Base-by-base conservation (phyloP, 1,140 invertebrate genomes). In the Drosophila asahinai region DNA sequence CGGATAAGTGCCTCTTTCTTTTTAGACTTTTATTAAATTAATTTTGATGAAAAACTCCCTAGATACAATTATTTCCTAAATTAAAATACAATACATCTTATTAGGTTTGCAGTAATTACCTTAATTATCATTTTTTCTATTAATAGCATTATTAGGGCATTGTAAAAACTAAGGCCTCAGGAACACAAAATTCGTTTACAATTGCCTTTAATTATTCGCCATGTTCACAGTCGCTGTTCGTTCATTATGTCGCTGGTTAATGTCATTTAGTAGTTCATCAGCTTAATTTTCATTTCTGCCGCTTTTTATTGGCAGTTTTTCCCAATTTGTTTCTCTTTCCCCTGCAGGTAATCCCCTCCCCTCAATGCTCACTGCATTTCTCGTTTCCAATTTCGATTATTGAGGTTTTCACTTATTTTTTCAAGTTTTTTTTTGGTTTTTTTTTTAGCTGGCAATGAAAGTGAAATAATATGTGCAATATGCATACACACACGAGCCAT, bases 121-220 rank as follows among this genome's bases (percentile, higher is more conserved):
- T 22, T 22, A 22, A 22, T 22, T 22, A 22, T 2, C 2, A 25
- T 25, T 25, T 25, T 25, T 30, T 7, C 27, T 30, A 30, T 30
- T 30, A 30, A 30, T 30, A 1, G 0, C 5, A 30, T 30, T 6
- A 30, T 30, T 30, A 30, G 27, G 27, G 27, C 0, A 30, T 6
- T 30, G 5, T 7, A 30, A 30, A 30, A 30, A 57, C 42, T 17
- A 36, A 42, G 52, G 3, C 8, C 40, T 42, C n/a, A 62, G 49
- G 42, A 30, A 30, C 27, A 30, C 27, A 30, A 30, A 6, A 52
- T 61, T 61, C 73, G 52, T 55, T 78, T 73, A 48, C 78, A 81
- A 84, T 86, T 81, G 82, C 36, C 70, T 78, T 84, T 81, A 81
- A 86, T 86, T 84, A 77, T 80, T 62, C n/a, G 19, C 42, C 47